Conservation (phyloP, 2,888 invertebrate genomes). For the Gari tellinella region DNA sequence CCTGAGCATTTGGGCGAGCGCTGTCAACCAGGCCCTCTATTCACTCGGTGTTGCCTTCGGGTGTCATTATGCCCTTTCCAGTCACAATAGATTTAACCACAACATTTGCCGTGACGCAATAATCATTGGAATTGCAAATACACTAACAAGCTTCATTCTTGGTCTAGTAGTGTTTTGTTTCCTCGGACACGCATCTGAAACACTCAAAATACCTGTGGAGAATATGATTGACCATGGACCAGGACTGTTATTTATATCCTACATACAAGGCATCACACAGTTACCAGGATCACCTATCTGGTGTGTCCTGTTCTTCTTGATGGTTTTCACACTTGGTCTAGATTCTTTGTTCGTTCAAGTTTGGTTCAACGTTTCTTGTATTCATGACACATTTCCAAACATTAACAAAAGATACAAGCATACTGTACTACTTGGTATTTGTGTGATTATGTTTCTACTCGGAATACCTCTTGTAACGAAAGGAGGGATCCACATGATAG, state of each 20-base stretch:
- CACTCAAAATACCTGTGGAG: constrained; percentile 23
- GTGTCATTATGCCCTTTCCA: constrained; percentile 24
- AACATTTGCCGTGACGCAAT: constrained; percentile 36
- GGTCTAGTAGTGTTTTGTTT: constrained; percentile 39
- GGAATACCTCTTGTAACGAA: constrained; percentile 46
- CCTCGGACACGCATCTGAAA: constrained; percentile 37
- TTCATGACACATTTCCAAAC: constrained; percentile 24
- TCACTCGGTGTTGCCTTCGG: constrained; percentile 38
- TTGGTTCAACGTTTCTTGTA: constrained; percentile 13
- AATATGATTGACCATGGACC: constrained; percentile 38
- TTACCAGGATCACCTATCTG: constrained; percentile 38
- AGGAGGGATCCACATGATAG: constrained; percentile 72
- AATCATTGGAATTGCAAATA: constrained; percentile 22
- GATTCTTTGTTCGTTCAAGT: constrained; percentile 36
- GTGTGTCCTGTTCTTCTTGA: constrained; percentile 41
- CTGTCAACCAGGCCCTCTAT: constrained; percentile 37
- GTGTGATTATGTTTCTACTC: constrained; percentile 25
- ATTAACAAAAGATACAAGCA: constrained; percentile 5
- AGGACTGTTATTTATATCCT: constrained; percentile 42
- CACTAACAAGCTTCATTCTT: constrained; percentile 26
- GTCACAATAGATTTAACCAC: constrained; percentile 33
- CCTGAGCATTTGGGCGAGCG: constrained; percentile 37
- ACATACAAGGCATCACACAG: constrained; percentile 35
- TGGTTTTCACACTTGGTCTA: constrained; percentile 39
- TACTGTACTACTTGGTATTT: constrained; percentile 10